Evolutionary conservation across 1,140 invertebrate genomes (phyloP).

Genomic region (Trissolcus basalis): DNA sequence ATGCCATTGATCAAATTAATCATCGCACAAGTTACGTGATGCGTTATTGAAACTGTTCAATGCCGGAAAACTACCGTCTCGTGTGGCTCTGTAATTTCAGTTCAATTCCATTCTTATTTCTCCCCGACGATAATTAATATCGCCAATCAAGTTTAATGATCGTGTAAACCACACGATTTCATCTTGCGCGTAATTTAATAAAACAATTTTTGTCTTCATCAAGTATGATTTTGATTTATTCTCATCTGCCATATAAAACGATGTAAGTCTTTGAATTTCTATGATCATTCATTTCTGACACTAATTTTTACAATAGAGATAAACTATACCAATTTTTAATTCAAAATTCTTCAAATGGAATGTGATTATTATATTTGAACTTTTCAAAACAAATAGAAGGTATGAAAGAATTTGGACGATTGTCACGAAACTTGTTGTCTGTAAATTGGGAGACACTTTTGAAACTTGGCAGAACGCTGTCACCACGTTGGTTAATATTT

Average conservation of each 20-base stretch:
- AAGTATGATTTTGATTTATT: too few species aligned
- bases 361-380: too few species aligned
- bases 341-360: too few species aligned
- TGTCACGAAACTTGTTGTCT: conserved; percentile 22
- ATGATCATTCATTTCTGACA: too few species aligned
- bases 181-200: too few species aligned
- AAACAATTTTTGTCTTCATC: too few species aligned
- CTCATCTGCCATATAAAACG: too few species aligned
- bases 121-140: conserved; percentile 10
- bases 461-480: conserved; percentile 21
- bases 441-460: conserved; percentile 17
- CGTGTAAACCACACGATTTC: not conserved
- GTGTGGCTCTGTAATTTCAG: conserved; percentile 14
- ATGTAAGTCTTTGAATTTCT: too few species aligned
- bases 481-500: conserved; percentile 10
- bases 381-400: too few species aligned
- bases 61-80: conserved; percentile 33
- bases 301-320: too few species aligned
- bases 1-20: conserved; percentile 49
- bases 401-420: too few species aligned
- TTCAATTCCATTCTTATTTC: conserved; percentile 22
- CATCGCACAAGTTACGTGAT: conserved; percentile 50
- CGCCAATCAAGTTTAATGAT: conserved; percentile 7
- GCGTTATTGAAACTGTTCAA: conserved; percentile 31
- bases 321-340: too few species aligned